Percentiles rank a stretch among this genome's conserved stretches.
Evolutionary conservation across 2,888 invertebrate genomes (phyloP).

Genomic region (Electrophaes corylata): DNA sequence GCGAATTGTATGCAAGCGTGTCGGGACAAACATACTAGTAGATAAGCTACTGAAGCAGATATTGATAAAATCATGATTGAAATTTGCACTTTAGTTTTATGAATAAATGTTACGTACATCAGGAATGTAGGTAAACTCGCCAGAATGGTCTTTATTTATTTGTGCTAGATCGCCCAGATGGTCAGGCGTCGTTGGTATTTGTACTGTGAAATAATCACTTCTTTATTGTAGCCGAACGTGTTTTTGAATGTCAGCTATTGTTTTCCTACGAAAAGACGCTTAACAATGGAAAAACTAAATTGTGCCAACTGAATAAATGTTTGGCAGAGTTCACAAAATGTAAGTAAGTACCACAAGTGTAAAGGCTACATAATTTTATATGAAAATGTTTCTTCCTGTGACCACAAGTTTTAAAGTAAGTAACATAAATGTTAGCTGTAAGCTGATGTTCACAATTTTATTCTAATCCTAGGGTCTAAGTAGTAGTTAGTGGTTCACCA

Average conservation of each 20-base stretch:
- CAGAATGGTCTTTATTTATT: constrained; percentile 18
- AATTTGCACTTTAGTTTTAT: constrained; percentile 14
- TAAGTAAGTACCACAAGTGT: constrained; percentile 1
- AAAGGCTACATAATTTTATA: neutral
- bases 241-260: constrained; percentile 10
- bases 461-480: constrained; percentile 50
- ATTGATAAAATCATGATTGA: constrained; percentile 18
- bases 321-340: constrained; percentile 16
- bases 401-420: constrained; percentile 25
- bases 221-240: constrained; percentile 1
- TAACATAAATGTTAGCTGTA: constrained; percentile 46
- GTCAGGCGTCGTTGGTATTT: constrained; percentile 9
- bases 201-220: constrained; percentile 9
- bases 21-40: constrained; percentile 22
- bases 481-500: constrained; percentile 65
- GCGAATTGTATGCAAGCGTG: constrained; percentile 30
- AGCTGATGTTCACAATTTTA: constrained; percentile 56
- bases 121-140: neutral
- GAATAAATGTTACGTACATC: neutral
- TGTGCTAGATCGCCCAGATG: constrained; percentile 14
- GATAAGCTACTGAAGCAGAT: constrained; percentile 22
- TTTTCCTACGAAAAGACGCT: constrained; percentile 10
- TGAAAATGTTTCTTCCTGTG: constrained; percentile 8
- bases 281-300: constrained; percentile 1
- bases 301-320: constrained; percentile 7